phyloP scores from a whole-genome alignment of 2,113 vertebrate species.

The Climacteris rufus region DNA sequence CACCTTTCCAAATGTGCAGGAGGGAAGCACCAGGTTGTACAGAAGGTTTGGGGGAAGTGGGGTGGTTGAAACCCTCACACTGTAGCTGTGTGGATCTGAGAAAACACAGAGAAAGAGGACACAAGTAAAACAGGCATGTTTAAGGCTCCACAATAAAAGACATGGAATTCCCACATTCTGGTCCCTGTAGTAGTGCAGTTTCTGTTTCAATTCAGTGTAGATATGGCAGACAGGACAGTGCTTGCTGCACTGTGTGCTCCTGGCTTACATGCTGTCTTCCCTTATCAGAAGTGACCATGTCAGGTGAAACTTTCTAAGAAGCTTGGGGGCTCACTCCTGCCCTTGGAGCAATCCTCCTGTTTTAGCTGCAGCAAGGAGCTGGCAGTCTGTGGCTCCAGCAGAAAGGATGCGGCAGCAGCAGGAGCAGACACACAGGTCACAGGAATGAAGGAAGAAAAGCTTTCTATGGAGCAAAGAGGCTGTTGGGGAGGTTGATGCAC shows the following conservation, averaged over 20 bases:
- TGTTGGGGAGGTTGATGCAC: not conserved
- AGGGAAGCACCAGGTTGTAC: not conserved
- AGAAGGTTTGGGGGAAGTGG: accelerated
- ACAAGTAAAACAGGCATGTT: not conserved
- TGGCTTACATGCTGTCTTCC: not conserved
- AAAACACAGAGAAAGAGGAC: not conserved
- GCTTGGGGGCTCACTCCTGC: not conserved
- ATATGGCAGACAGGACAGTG: accelerated
- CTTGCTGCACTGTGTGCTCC: accelerated
- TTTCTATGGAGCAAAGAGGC: not conserved
- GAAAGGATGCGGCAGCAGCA: not conserved
- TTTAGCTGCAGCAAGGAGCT: not conserved
- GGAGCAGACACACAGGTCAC: not conserved
- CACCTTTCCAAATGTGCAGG: not conserved
- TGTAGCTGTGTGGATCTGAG: not conserved
- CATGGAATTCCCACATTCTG: not conserved
- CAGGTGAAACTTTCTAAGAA: not conserved
- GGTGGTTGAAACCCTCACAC: not conserved
- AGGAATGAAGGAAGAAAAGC: not conserved
- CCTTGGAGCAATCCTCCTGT: not conserved
- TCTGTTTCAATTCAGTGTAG: not conserved
- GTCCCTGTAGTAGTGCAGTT: not conserved
- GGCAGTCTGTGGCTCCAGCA: not conserved
- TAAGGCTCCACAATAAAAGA: not conserved
- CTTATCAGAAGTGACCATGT: not conserved